Base-by-base conservation (phyloP, 2,797 vertebrate genomes). In the Trichosurus vulpecula region DNA sequence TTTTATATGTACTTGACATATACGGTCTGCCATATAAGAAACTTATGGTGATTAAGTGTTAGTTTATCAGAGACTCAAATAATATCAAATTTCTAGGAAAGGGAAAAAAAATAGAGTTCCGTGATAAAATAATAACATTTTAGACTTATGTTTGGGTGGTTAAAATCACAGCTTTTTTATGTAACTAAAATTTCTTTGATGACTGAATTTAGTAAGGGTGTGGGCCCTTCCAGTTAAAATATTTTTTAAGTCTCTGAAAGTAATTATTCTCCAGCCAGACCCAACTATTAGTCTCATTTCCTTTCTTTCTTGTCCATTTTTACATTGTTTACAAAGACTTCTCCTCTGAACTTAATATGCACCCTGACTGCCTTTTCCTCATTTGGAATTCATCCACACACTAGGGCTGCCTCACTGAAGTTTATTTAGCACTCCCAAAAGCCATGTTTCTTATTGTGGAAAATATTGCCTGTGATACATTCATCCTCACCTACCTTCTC, bases 301-400 rank as follows among this genome's bases (percentile, higher is more conserved):
- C 92, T 96, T 96, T 66, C 53, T 94, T 96, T 96, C 66, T 92
- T 96, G 53, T 92, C 51, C 53, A 54, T 91, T 97, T 97, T 90
- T 54, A 96, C 96, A 92, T 56, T 95, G 55, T 90, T 96, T 95
- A 53, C 19, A 95, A 90, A 94, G 52, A 91, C 0, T 0, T 95
- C 14, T 92, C 52, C 93, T 97, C 90, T 95, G 22, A 3, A 57
- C 14, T 97, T 95, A 90, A n/a, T 14, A 3, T 96, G 57, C 96
- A 58, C 41, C 30, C 91, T 96, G 89, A 11, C 93, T 97, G 74
- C 74, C 94, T 12, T 96, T 4, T 94, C 87, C 57, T 97, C 93
- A 47, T 96, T 98, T 41, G 35, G 16, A 93, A 47, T 89, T 94
- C 55, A 96, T 96, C 94, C 94, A 91, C 19, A 54, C 93, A 94